Evolutionary conservation across 2,888 invertebrate genomes (phyloP), one percentile per base, ranked within the genome.

Genomic region (Linyphia triangularis): DNA sequence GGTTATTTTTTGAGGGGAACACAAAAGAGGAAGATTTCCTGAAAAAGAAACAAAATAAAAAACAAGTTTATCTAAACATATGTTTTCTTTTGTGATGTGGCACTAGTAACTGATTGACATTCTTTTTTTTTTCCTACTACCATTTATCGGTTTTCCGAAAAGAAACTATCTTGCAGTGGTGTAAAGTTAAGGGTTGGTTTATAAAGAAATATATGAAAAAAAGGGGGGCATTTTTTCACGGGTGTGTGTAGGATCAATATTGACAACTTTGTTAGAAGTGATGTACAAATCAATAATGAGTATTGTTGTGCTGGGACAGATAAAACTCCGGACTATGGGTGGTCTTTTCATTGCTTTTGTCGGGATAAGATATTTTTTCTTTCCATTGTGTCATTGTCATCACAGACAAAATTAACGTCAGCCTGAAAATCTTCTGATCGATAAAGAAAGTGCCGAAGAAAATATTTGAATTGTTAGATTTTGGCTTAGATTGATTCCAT

Each of bases 201-300:
- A 51, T 13, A 51, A 51, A 51, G n/a, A n/a, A 51, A 51, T 9
- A 7, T 79, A 28, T 43, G 37, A 79, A 57, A 33, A 67, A 67
- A n/a, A 40, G 57, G 67, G 22, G 22, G 24, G 70, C 40, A 30
- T 63, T 43, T 43, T 59, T 13, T 37, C 24, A 26, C 33, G 59
- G 28, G n/a, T 73, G 61, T 69, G 28, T 33, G 19, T 57, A 19
- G 33, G 77, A 85, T 85, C 75, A 85, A 85, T 85, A 85, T 85
- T 85, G 84, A 85, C 84, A 85, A 85, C 84, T 59, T 69, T 85
- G 84, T 85, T 85, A 67, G 51, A 77, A 85, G 75, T 77, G 77
- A 69, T 75, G 77, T 61, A 28, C 28, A 37, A 59, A 75, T 85
- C 84, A 85, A 84, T 85, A 75, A 69, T 69, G 40, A 67, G 75